These are phyloP conservation scores for Coleophora flavipennella DNA, from an alignment of 2,888 invertebrate genomes.

Conservation along the genomic window DNA sequence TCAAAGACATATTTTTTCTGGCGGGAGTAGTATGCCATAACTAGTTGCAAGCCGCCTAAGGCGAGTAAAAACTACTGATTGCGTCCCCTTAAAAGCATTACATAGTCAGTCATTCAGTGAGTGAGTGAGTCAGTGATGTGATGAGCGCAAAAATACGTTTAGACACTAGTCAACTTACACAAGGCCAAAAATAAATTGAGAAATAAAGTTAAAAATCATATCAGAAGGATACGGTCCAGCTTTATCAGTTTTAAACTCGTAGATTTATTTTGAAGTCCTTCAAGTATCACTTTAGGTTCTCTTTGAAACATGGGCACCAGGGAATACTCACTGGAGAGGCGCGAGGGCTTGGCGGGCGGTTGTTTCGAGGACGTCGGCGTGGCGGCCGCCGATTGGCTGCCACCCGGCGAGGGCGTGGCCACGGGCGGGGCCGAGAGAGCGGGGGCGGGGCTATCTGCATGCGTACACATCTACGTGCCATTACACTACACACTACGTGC, in stretches of 20 bases:
- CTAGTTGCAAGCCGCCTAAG: too few relatives aligned
- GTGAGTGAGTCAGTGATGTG: too few relatives aligned
- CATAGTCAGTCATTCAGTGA: too few relatives aligned
- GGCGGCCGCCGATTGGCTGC: slow-evolving; percentile 17
- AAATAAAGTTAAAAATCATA: neutral
- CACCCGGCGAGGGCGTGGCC: slow-evolving; percentile 7
- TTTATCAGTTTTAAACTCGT: neutral
- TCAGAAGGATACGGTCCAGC: neutral
- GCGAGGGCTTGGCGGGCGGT: slow-evolving; percentile 62
- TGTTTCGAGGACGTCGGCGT: slow-evolving; percentile 45
- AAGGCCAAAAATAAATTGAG: neutral
- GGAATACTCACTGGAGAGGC: slow-evolving; percentile 61
- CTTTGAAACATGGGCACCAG: too few relatives aligned
- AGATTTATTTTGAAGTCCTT: too few relatives aligned
- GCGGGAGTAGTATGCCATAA: too few relatives aligned
- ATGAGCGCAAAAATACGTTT: too few relatives aligned
- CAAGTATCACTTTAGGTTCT: too few relatives aligned
- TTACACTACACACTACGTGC: slow-evolving; percentile 41
- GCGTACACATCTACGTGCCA: slow-evolving; percentile 62
- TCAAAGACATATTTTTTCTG: too few relatives aligned
- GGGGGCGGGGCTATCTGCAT: slow-evolving; percentile 50
- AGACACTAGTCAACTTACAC: too few relatives aligned
- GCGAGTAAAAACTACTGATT: too few relatives aligned
- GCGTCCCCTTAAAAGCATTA: too few relatives aligned
- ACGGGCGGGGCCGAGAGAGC: slow-evolving; percentile 21